Percentiles rank a stretch among this genome's conserved stretches.
These are phyloP conservation scores for Clostera curtula DNA, from an alignment of 2,888 invertebrate genomes.

Conservation along the genomic window DNA sequence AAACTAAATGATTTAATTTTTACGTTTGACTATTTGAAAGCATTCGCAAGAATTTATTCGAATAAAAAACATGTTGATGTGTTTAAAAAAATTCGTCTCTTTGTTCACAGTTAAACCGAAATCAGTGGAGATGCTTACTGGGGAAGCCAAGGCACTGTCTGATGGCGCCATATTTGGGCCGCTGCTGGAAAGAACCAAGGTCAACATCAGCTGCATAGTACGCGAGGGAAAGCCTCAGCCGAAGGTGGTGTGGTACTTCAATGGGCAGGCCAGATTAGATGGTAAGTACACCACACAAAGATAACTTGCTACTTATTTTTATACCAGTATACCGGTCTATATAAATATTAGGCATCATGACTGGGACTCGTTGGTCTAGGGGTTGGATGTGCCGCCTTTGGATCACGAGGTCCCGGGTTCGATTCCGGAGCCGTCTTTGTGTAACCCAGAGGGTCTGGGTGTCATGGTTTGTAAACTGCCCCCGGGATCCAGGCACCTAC, in stretches of 20 bases:
- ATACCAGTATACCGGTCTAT: no score
- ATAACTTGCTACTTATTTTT: no score
- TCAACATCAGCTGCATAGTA: conserved; percentile 83
- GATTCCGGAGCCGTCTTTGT: conserved; percentile 21
- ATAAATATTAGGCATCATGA: no score
- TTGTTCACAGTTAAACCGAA: conserved; percentile 86
- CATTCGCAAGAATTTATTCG: no score
- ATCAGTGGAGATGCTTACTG: conserved; percentile 81
- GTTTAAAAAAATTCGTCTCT: conserved; percentile 16
- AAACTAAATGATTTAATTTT: no score
- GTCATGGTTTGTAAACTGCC: no score
- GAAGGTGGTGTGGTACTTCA: conserved; percentile 89
- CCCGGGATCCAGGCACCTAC: no score
- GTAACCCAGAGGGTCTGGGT: no score
- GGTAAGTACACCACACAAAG: conserved; percentile 53
- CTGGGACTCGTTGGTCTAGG: no score
- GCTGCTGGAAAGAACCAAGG: conserved; percentile 79
- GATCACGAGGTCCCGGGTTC: conserved; percentile 10
- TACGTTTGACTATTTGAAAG: no score
- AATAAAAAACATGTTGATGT: no score
- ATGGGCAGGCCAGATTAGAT: conserved; percentile 78
- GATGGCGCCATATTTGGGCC: conserved; percentile 81
- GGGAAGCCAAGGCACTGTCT: conserved; percentile 75
- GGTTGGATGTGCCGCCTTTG: no score
- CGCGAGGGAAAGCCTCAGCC: conserved; percentile 90